phyloP scores from a whole-genome alignment of 2,888 invertebrate species.

The Sericinus montela region DNA sequence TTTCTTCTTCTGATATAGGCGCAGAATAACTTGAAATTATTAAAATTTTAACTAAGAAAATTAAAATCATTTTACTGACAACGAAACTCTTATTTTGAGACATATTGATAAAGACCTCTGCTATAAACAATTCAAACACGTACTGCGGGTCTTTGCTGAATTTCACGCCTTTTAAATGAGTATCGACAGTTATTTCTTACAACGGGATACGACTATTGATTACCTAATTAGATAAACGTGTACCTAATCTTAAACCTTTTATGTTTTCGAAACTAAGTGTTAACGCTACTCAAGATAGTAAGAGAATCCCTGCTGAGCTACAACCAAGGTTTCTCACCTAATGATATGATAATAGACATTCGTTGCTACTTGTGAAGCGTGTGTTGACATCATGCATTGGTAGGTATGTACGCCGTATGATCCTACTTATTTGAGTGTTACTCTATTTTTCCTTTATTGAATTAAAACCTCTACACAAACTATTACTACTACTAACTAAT shows the following conservation, averaged over 20 bases:
- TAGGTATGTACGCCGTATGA: too few species aligned
- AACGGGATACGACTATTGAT: conserved; percentile 47
- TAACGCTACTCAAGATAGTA: conserved; percentile 8
- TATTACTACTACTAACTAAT: too few species aligned
- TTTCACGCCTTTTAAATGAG: conserved; percentile 25
- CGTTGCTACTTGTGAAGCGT: background rate
- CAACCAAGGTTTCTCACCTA: conserved; percentile 27
- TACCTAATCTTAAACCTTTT: conserved; percentile 40
- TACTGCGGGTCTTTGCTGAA: conserved; percentile 22
- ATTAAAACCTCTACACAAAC: too few species aligned
- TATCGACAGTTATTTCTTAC: conserved; percentile 21
- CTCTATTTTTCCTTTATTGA: too few species aligned
- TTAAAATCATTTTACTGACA: conserved; percentile 1
- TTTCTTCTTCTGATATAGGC: conserved; percentile 17
- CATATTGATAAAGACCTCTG: background rate
- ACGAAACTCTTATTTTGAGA: background rate
- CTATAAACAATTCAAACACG: background rate
- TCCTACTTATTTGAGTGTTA: too few species aligned
- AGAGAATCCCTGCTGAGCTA: conserved; percentile 41
- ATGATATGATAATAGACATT: background rate
- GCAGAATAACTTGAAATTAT: conserved; percentile 20
- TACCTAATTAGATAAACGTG: conserved; percentile 60
- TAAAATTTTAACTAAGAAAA: conserved; percentile 20
- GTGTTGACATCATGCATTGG: too few species aligned
- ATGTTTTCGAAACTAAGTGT: conserved; percentile 41